Percentiles rank a stretch among this genome's conserved stretches.
Conservation (phyloP, 2,888 invertebrate species). For the Hirtodrosophila alboralis region DNA sequence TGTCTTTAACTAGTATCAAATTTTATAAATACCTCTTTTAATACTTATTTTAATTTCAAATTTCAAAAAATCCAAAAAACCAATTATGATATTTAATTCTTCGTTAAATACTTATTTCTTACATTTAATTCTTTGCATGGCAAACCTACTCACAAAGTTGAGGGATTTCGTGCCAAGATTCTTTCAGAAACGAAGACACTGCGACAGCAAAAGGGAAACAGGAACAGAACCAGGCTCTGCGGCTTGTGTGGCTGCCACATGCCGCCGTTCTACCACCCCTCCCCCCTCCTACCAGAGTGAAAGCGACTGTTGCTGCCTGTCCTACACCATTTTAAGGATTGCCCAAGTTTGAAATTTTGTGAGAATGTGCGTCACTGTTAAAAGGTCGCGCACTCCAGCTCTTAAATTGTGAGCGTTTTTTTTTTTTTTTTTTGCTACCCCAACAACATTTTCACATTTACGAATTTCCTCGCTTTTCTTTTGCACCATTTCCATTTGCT, state of each 20-base stretch:
- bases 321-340: constrained; percentile 37
- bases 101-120: too few relatives aligned
- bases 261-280: background rate
- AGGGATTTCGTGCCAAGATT: constrained; percentile 1
- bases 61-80: too few relatives aligned
- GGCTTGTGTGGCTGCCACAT: constrained; percentile 67
- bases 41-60: too few relatives aligned
- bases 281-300: too few relatives aligned
- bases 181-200: constrained; percentile 5
- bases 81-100: too few relatives aligned
- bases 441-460: constrained; percentile 47
- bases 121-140: background rate
- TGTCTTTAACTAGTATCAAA: too few relatives aligned
- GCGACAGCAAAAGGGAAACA: constrained; percentile 30
- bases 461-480: constrained; percentile 40
- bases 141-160: constrained; percentile 1
- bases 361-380: constrained; percentile 55
- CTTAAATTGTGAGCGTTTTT: constrained; percentile 28
- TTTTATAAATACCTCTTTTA: too few relatives aligned
- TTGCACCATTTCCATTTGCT: constrained; percentile 39
- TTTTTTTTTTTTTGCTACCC: constrained; percentile 31
- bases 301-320: constrained; percentile 41
- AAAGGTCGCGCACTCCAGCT: constrained; percentile 55
- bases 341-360: constrained; percentile 52
- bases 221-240: constrained; percentile 49